Evolutionary conservation across 64 coral and sea anemone species (phyloP).

Genomic region (Montipora foliosa): DNA sequence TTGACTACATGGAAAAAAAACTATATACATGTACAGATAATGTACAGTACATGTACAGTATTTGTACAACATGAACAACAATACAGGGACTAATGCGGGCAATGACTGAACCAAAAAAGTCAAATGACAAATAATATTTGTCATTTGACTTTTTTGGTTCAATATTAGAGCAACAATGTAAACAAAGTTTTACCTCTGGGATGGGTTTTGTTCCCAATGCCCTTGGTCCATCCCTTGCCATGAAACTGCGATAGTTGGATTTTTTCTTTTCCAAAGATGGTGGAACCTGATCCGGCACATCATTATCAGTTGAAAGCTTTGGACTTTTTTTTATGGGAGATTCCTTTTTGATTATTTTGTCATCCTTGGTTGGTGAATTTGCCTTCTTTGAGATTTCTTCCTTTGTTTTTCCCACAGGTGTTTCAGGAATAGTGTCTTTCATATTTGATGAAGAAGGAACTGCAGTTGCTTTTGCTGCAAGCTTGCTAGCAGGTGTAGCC

Average conservation of each 20-base stretch:
- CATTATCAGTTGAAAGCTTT: slow-evolving; percentile 6
- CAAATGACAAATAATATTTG: too few relatives aligned
- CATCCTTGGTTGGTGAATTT: slow-evolving; percentile 29
- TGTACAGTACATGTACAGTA: too few relatives aligned
- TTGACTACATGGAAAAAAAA: too few relatives aligned
- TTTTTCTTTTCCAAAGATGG: slow-evolving; percentile 92
- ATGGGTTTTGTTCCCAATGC: slow-evolving; percentile 85
- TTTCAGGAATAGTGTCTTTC: slow-evolving; percentile 6
- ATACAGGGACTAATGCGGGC: too few relatives aligned
- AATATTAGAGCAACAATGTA: too few relatives aligned
- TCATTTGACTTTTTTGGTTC: too few relatives aligned
- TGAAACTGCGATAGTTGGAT: slow-evolving; percentile 88
- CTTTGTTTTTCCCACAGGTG: background rate
- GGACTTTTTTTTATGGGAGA: slow-evolving; percentile 57
- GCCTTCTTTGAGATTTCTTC: slow-evolving; percentile 59
- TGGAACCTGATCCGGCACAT: slow-evolving; percentile 54
- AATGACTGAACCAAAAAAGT: too few relatives aligned
- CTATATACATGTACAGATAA: too few relatives aligned
- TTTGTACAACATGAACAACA: too few relatives aligned
- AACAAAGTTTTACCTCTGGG: slow-evolving; percentile 61
- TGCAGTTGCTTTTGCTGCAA: slow-evolving; percentile 54
- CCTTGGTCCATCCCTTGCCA: slow-evolving; percentile 85
- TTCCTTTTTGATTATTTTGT: slow-evolving; percentile 51
- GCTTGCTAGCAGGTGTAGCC: slow-evolving; percentile 48
- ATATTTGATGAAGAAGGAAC: background rate